Evolutionary conservation across 2,888 invertebrate genomes (phyloP), one percentile per base, ranked within the genome.

Genomic region (Rhaphigaster nebulosa): DNA sequence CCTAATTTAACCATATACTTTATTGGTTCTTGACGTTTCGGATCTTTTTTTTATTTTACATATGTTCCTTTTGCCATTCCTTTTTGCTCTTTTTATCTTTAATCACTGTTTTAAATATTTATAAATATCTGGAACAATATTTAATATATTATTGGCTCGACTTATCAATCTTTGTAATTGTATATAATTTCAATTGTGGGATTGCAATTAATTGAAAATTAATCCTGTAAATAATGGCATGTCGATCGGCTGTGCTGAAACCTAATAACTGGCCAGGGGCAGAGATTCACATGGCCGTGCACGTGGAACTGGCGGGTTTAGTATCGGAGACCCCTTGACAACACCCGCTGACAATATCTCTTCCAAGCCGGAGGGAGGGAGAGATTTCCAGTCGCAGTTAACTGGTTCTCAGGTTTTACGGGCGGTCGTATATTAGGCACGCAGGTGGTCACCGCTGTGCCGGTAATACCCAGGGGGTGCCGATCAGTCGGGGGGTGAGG

Each of bases 361-460:
- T 41, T 84, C 45, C 45, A 26, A 26, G 45, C 45, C n/a, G n/a
- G n/a, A n/a, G n/a, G 26, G 41, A 50, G 84, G 70, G 45, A 45
- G 45, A 84, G 84, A 84, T 84, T 84, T 84, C 84, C 84, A 84
- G 84, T 45, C 45, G 15, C 84, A 84, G 84, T 84, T 84, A 84
- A 84, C 84, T 84, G 84, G 34, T 84, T 50, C 84, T 84, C 84
- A 84, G 84, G 84, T 84, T 41, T 84, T 84, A 84, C 84, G 41
- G 41, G 13, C n/a, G 45, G 45, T 50, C 84, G 84, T 84, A 84
- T 84, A 84, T 84, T 50, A 84, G 84, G 84, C 41, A 84, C 84
- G 45, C 84, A 84, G 84, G 84, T 84, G 84, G 84, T 84, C 84
- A 84, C 84, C 84, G 29, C 23, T 80, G 26, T 13, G 23, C 41